Percentiles rank a stretch among this genome's conserved stretches.
phyloP scores from a whole-genome alignment of 2,113 vertebrate genomes.

The Propithecus coquereli region DNA sequence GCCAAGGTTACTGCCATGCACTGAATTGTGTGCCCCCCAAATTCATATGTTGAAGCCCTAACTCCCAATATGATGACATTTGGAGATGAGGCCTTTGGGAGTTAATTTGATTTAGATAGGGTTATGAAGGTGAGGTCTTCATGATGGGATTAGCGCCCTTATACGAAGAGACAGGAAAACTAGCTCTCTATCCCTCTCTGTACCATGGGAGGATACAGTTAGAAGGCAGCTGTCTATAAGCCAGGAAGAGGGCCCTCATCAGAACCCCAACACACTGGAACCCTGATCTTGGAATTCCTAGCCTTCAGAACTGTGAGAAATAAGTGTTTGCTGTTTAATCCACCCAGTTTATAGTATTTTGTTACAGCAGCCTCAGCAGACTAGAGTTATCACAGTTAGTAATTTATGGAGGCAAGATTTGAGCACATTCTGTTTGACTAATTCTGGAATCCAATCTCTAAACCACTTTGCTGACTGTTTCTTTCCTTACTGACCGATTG shows the following conservation, averaged over 20 bases:
- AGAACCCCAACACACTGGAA: background rate
- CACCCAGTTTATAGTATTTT: background rate
- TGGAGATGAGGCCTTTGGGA: background rate
- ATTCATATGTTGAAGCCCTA: background rate
- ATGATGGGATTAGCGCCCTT: background rate
- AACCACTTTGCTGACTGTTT: background rate
- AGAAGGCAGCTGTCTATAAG: background rate
- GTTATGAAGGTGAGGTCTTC: background rate
- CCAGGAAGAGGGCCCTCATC: too few relatives aligned
- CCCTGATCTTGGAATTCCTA: background rate
- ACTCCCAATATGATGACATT: background rate
- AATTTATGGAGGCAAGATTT: background rate
- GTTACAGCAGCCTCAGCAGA: background rate
- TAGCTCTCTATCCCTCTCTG: background rate
- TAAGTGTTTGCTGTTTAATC: background rate
- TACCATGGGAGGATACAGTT: background rate
- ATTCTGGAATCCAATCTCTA: background rate
- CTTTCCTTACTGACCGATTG: background rate
- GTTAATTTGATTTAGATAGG: background rate
- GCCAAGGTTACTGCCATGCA: background rate
- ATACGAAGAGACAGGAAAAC: background rate
- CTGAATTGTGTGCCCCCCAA: background rate
- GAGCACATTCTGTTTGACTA: background rate
- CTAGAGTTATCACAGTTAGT: background rate
- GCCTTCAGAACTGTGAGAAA: background rate